phyloP scores from a whole-genome alignment of 2,888 invertebrate genomes.

The Cantharis rufa region DNA sequence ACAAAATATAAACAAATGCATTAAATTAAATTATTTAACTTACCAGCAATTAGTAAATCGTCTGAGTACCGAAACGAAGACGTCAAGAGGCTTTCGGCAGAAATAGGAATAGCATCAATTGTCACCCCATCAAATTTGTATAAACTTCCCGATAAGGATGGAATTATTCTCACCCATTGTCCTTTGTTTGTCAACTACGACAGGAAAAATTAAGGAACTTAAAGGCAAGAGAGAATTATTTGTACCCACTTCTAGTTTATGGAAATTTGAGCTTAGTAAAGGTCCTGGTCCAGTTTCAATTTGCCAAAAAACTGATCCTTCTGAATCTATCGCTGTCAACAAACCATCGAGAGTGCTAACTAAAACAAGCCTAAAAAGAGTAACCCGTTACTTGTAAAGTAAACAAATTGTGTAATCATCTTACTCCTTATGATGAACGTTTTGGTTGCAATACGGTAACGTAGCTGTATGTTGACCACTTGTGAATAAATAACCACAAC shows the following conservation, averaged over 20 bases:
- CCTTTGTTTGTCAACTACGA: slow-evolving; percentile 79
- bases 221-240: background rate
- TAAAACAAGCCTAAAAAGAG: slow-evolving; percentile 68
- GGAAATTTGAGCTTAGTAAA: slow-evolving; percentile 86
- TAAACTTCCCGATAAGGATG: slow-evolving; percentile 87
- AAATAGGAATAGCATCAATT: slow-evolving; percentile 85
- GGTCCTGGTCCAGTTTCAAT: slow-evolving; percentile 75
- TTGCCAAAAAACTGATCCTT: slow-evolving; percentile 77
- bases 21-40: slow-evolving; percentile 14
- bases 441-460: slow-evolving; percentile 19
- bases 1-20: slow-evolving; percentile 11
- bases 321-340: slow-evolving; percentile 78
- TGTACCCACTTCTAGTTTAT: slow-evolving; percentile 74
- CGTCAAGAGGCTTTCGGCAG: slow-evolving; percentile 82
- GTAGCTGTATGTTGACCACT: slow-evolving; percentile 16
- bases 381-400: background rate
- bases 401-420: background rate
- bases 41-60: slow-evolving; percentile 81
- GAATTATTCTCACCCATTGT: slow-evolving; percentile 86
- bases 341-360: slow-evolving; percentile 91
- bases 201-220: slow-evolving; percentile 6
- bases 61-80: slow-evolving; percentile 87
- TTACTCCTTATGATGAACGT: slow-evolving; percentile 16
- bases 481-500: slow-evolving; percentile 6
- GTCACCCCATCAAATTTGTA: slow-evolving; percentile 90